phyloP scores from a whole-genome alignment of 2,113 vertebrate genomes.

The Glaucomys volans region DNA sequence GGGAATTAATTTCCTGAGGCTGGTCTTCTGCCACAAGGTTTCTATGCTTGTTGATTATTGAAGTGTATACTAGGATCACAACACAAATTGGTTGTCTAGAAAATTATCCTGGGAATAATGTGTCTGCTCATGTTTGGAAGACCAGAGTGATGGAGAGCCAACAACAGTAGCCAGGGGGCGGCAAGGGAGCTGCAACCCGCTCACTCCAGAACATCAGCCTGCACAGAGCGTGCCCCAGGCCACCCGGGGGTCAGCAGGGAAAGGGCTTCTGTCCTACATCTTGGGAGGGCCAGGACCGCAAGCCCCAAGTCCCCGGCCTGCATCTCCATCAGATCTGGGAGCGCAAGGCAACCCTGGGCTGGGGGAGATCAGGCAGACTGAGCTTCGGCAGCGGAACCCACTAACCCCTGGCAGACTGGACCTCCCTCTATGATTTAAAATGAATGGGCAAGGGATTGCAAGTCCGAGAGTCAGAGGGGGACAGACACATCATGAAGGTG shows the following conservation, averaged over 20 bases:
- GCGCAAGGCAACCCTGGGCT: not conserved
- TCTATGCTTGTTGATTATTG: not conserved
- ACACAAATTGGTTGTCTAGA: not conserved
- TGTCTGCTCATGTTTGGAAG: not conserved
- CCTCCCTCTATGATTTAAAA: not conserved
- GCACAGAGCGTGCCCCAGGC: not conserved
- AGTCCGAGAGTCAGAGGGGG: not conserved
- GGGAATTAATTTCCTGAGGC: too few relatives aligned
- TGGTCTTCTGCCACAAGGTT: not conserved
- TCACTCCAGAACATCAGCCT: too few relatives aligned
- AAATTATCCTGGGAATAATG: too few relatives aligned
- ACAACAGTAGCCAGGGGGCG: rapidly evolving
- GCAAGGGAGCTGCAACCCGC: rapidly evolving
- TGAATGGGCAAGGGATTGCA: not conserved
- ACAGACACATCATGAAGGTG: not conserved
- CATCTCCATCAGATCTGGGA: not conserved
- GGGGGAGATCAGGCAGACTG: too few relatives aligned
- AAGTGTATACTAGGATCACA: not conserved
- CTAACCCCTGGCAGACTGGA: not conserved
- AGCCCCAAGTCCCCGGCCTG: not conserved
- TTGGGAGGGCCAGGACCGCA: rapidly evolving
- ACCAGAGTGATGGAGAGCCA: not conserved
- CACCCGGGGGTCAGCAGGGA: not conserved
- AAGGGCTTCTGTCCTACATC: rapidly evolving
- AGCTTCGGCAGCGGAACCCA: not conserved